Evolutionary conservation across 2,888 invertebrate genomes (phyloP), one percentile per base, ranked within the genome.

Genomic region (Agriopis marginaria): DNA sequence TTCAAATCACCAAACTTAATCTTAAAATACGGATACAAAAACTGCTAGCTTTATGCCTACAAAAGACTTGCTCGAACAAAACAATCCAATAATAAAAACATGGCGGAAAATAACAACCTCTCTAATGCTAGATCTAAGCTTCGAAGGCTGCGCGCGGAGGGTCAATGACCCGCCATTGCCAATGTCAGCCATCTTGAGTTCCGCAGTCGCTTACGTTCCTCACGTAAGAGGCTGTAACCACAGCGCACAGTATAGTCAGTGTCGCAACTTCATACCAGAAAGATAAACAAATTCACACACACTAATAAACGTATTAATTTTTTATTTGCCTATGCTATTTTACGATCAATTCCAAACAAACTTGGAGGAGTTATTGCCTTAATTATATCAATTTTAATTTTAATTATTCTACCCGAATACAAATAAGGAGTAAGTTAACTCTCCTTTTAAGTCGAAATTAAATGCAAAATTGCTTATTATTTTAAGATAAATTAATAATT

Each of bases 161-260:
- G 86, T 93, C 92, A 88, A 85, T 79, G 93, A 92, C 89, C 90
- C 80, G 76, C 92, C 94, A 94, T 92, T 94, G 94, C 94, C 94
- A 94, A 94, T 94, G 94, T 93, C 94, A 94, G 94, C 93, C 93
- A 93, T 93, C 91, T 93, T 93, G 92, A 91, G 92, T 93, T 93
- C 93, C 93, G 93, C 93, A 90, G 86, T 91, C 88, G 93, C 92
- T 93, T 93, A 92, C 92, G 92, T 92, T 89, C 92, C 88, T 92
- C 92, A 93, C 93, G 93, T 93, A 93, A 93, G 93, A 93, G 89
- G 91, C 93, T 92, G 93, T 66, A 70, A 66, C 66, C 66, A 66
- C 66, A 70, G 66, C 51, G 17, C 4, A 45, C 54, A 49, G 44
- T 69, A 65, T 6, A 62, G 8, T n/a, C 70, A 70, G 70, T 70